Evolutionary conservation across 1,140 invertebrate genomes (phyloP), one percentile per base, ranked within the genome.

Genomic region (Leptinotarsa undecemlineata): DNA sequence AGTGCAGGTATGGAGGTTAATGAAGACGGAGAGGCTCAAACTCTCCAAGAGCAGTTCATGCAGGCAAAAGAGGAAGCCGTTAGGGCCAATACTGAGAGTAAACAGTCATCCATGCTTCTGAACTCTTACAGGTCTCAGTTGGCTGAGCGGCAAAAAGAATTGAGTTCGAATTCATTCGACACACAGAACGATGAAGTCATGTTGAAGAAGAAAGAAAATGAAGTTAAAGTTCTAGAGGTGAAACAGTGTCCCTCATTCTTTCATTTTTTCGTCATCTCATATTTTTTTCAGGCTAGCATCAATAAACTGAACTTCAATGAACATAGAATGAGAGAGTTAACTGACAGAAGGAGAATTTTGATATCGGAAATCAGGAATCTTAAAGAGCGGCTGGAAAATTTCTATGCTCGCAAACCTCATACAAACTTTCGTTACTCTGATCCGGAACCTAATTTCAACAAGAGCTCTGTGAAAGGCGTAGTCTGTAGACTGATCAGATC

Each of bases 31-130:
- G 89, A 92, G 84, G 91, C 92, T 72, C 90, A 93, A n/a, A 96
- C 96, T 5, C 86, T 98, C 20, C 93, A 95, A 83, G 94, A 97
- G 77, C 95, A 98, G 83, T 86, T 98, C 1, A 96, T 96, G 80
- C 90, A 87, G 83, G 93, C 93, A 0, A 93, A 94, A 80, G 89
- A 92, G 80, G 90, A 90, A 70, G 89, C 93, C 8, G 91, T 91
- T 19, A 89, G 92, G 78, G 92, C 94, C 2, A 91, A 93, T 79
- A 97, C 95, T 1, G 92, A 94, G 66, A 90, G 91, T 11, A 94
- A 95, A 76, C 92, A 94, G 74, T 91, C 91, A 14, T 88, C 90
- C 76, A 95, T 96, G 92, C 90, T 92, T 82, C 85, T 96, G 73
- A 88, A 89, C 71, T 92, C 95, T 82, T 89, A 87, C 3, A 89